Conservation (phyloP, 2,113 vertebrate genomes). For the Cyanoliseus patagonus region DNA sequence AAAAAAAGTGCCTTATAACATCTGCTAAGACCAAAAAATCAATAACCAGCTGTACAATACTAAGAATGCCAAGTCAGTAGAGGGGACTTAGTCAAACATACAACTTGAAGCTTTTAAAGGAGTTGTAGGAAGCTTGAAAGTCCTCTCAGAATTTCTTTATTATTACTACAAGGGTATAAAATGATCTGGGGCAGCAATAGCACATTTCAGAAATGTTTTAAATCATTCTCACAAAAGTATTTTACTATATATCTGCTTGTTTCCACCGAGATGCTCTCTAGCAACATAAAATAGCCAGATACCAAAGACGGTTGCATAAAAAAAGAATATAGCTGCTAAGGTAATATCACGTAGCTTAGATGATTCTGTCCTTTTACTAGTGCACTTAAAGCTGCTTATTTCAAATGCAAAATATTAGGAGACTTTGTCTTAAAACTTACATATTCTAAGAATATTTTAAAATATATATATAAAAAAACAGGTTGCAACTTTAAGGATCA, state of each 20-base stretch:
- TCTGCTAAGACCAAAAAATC: neutral
- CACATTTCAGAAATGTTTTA: neutral
- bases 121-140: neutral
- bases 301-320: neutral
- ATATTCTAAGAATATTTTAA: neutral
- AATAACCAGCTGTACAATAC: neutral
- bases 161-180: neutral
- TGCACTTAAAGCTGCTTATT: neutral
- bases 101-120: neutral
- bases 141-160: neutral
- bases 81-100: neutral
- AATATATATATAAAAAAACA: neutral
- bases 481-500: neutral
- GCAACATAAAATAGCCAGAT: neutral
- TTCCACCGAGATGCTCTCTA: neutral
- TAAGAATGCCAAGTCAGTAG: neutral
- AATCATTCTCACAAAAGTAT: neutral
- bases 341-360: neutral
- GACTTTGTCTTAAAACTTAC: neutral
- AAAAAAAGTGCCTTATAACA: neutral
- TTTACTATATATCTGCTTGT: neutral
- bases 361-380: neutral
- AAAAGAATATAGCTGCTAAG: neutral
- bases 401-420: neutral
- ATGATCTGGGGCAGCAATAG: rapidly evolving